Conservation (phyloP, 2,888 invertebrate species). For the Corythucha ciliata region DNA sequence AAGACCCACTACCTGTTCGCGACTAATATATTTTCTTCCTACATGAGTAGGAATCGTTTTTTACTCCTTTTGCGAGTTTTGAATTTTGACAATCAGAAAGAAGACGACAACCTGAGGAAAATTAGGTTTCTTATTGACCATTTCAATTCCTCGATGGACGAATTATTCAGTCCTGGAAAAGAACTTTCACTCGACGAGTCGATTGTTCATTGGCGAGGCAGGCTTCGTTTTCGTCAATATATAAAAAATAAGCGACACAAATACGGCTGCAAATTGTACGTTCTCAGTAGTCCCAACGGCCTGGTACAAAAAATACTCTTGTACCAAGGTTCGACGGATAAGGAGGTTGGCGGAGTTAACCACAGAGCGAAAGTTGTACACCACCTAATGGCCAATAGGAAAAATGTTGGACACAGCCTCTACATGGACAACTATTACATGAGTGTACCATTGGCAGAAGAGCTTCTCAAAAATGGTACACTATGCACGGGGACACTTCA, state of each 20-base stretch:
- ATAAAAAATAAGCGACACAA: slow-evolving; percentile 37
- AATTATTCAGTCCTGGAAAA: slow-evolving; percentile 25
- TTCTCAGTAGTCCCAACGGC: slow-evolving; percentile 36
- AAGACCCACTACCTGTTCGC: slow-evolving; percentile 11
- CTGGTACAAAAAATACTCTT: slow-evolving; percentile 21
- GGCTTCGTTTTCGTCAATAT: slow-evolving; percentile 38
- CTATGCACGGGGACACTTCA: slow-evolving; percentile 41
- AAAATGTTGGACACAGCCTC: slow-evolving; percentile 37
- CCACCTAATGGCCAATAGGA: slow-evolving; percentile 36
- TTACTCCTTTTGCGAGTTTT: not conserved
- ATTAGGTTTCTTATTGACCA: slow-evolving; percentile 30
- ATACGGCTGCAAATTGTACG: slow-evolving; percentile 39
- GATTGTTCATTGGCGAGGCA: slow-evolving; percentile 33
- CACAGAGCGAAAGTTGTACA: slow-evolving; percentile 37
- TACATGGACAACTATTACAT: slow-evolving; percentile 40
- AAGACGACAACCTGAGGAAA: too few relatives aligned
- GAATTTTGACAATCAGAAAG: too few relatives aligned
- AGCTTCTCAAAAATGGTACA: slow-evolving; percentile 33
- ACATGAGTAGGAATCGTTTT: slow-evolving; percentile 13
- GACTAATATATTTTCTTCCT: not conserved
- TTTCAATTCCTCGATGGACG: slow-evolving; percentile 26
- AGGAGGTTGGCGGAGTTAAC: slow-evolving; percentile 29
- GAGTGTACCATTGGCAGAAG: slow-evolving; percentile 36
- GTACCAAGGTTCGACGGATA: slow-evolving; percentile 9
- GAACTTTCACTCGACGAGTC: slow-evolving; percentile 27